Percentiles rank a stretch among this genome's conserved stretches.
phyloP scores from a whole-genome alignment of 2,797 vertebrate species.

The Trichosurus vulpecula region DNA sequence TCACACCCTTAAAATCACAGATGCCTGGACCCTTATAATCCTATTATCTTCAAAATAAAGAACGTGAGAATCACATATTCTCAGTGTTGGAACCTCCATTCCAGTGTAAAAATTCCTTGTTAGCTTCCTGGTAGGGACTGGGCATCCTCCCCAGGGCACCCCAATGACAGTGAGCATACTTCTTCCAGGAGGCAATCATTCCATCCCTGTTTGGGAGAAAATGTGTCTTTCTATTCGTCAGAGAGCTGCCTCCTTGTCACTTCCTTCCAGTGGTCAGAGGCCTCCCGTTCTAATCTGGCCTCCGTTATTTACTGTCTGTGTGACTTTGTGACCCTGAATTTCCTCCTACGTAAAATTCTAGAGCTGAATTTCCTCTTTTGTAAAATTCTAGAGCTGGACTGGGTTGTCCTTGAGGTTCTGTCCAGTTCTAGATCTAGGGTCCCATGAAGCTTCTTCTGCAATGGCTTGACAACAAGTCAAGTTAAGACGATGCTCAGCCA shows the following conservation, averaged over 20 bases:
- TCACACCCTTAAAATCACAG: not conserved
- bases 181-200: not conserved
- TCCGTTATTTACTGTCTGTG: not conserved
- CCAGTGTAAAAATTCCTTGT: not conserved
- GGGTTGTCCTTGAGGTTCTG: not conserved
- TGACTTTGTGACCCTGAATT: not conserved
- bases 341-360: not conserved
- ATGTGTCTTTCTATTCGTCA: not conserved
- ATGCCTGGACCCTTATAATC: not conserved
- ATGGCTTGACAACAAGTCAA: not conserved
- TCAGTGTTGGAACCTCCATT: not conserved
- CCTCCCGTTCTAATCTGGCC: not conserved
- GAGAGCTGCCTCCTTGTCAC: not conserved
- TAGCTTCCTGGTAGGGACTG: not conserved
- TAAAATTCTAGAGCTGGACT: not conserved
- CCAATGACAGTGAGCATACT: not conserved
- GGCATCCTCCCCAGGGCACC: not conserved
- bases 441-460: not conserved
- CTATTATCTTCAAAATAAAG: not conserved
- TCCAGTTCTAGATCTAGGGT: not conserved
- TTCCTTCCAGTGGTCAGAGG: not conserved
- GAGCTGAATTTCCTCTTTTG: not conserved
- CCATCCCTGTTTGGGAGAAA: not conserved
- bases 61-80: not conserved
- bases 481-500: not conserved